Percentiles rank a stretch among this genome's conserved stretches.
These are phyloP conservation scores for Malaclemys terrapin DNA, from an alignment of 2,113 vertebrate species.

Conservation along the genomic window DNA sequence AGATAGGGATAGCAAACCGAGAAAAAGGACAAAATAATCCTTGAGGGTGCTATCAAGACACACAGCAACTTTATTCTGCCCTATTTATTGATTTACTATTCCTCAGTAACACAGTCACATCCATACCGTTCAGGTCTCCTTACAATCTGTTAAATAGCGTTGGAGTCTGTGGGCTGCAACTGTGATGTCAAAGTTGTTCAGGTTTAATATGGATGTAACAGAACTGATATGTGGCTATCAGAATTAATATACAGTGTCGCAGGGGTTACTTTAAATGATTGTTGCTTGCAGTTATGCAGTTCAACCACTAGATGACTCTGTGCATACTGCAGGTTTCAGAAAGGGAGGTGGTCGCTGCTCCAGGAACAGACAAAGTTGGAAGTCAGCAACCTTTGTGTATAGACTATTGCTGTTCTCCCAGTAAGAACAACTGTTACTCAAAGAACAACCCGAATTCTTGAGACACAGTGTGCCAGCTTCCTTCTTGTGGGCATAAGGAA, in stretches of 20 bases:
- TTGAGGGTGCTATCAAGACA: neutral
- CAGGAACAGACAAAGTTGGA: neutral
- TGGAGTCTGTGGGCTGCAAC: neutral
- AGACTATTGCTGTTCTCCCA: neutral
- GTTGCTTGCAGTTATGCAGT: neutral
- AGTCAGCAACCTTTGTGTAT: neutral
- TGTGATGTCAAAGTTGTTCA: neutral
- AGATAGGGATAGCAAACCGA: neutral
- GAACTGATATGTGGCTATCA: neutral
- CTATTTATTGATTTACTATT: neutral
- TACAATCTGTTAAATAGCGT: neutral
- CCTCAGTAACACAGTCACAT: neutral
- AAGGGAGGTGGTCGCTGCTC: neutral
- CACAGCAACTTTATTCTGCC: neutral
- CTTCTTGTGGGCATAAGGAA: neutral
- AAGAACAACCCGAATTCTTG: neutral
- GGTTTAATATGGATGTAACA: neutral
- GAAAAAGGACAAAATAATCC: neutral
- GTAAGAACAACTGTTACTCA: neutral
- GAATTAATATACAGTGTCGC: neutral
- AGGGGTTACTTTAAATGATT: neutral
- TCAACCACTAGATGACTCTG: constrained; percentile 15
- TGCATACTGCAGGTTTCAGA: neutral
- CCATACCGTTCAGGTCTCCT: neutral
- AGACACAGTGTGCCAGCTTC: neutral